Evolutionary conservation across 1,140 invertebrate genomes (phyloP), one percentile per base, ranked within the genome.

Genomic region (Pogonomyrmex barbatus): DNA sequence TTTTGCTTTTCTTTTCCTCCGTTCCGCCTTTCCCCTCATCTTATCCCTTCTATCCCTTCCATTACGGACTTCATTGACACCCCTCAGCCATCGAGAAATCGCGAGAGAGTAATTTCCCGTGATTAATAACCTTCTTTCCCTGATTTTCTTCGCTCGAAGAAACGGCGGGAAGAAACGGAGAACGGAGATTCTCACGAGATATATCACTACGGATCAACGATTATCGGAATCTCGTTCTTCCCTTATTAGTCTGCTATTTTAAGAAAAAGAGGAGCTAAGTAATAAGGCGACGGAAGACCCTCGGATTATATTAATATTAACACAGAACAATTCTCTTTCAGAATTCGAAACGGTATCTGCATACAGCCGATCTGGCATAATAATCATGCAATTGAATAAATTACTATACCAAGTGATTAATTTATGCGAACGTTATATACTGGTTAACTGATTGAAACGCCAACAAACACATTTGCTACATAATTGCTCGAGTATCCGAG

Each of bases 71-170:
- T 81, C 58, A 63, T 79, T 70, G 39, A 42, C 75, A 62, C 67
- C 65, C 65, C 24, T 56, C 77, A 65, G 60, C 82, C 68, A 79
- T 77, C 87, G 68, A 68, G 84, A 84, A 56, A 86, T 86, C 76
- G 76, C 62, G 36, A 36, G 76, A 86, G 62, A 85, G 88, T 88
- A 89, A 91, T 90, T 91, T 91, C 84, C 78, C 62, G 76, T 90
- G 90, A 91, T 91, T 91, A 91, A 91, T 91, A 91, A 91, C 78
- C 86, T 85, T 67, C 73, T 87, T 76, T 88, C 86, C 84, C 79
- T 83, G 68, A 83, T 83, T 83, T 83, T 75, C 79, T 83, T 83
- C 42, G 33, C 42, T 47, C 52, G 33, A 42, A 78, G 42, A 87
- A 71, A 75, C 4, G 24, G 47, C 8, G 52, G 50, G 39, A 70